Evolutionary conservation across 1,140 invertebrate species (phyloP).

Genomic region (Drosophila repletoides): DNA sequence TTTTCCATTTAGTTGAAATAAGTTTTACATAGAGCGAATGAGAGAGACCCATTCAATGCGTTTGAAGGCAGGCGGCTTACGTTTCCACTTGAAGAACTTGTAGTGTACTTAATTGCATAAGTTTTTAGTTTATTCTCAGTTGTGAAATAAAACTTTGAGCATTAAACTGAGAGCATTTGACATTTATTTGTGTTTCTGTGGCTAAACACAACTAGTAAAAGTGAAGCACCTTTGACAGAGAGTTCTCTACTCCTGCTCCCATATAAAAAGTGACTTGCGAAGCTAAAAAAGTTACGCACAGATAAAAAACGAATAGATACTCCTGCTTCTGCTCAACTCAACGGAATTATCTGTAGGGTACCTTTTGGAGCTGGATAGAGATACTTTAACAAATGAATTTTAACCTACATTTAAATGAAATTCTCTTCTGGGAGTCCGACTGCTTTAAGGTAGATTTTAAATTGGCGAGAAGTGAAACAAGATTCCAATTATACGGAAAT

Average conservation of each 20-base stretch:
- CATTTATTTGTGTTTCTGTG: conserved; percentile 29
- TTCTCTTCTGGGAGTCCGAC: no score
- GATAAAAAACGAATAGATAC: no score
- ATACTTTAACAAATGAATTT: no score
- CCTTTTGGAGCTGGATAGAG: no score
- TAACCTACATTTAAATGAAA: no score
- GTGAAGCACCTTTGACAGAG: not conserved
- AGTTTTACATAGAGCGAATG: conserved; percentile 25
- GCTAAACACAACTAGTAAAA: conserved; percentile 17
- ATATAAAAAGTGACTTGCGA: no score
- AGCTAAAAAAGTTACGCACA: no score
- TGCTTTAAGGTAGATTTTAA: no score
- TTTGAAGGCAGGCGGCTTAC: conserved; percentile 34
- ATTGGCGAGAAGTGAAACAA: no score
- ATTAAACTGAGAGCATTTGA: conserved; percentile 35
- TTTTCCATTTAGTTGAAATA: conserved; percentile 38
- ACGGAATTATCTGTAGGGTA: no score
- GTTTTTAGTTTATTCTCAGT: conserved; percentile 33
- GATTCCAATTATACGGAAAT: not conserved
- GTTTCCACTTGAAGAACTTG: conserved; percentile 42
- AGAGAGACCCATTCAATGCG: conserved; percentile 23
- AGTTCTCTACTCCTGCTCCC: not conserved
- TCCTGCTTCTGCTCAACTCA: no score
- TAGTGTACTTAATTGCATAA: conserved; percentile 48
- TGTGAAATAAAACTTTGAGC: conserved; percentile 27